Base-by-base conservation (phyloP, 2,113 vertebrate species). In the Thymallus thymallus region DNA sequence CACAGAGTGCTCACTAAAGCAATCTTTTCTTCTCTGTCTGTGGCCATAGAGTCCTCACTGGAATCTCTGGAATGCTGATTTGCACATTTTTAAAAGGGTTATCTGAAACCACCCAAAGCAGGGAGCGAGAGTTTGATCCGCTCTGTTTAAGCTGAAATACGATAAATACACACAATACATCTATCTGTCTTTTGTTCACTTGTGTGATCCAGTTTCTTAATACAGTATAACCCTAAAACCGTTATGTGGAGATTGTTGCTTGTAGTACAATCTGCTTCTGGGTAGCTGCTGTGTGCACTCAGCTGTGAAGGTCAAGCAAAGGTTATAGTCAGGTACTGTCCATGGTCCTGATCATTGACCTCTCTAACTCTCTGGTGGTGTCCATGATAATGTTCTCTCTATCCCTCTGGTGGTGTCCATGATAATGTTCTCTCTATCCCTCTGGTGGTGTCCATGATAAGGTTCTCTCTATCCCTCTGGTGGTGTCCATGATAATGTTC, bases 61-160 rank as follows among this genome's bases (percentile, higher is more conserved):
- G 16, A 51, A 60, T 60, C 56, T n/a, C 24, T 29, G 24, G 13
- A 65, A 65, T 20, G 63, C 63, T 65, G 63, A 65, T 65, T 65
- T 65, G 63, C 63, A 65, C 63, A 32, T 65, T 65, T 29, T 65
- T 2, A 65, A 32, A 32, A 20, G 10, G 63, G 63, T 65, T 32
- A 65, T 32, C 1, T 65, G 63, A 65, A 32, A 65, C 63, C 63
- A 18, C 29, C 14, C 13, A 24, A 14, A 5, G 63, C 29, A 35
- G 29, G 63, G 23, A 12, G 29, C 18, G 29, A 32, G 16, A 35
- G 26, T 64, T 64, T 30, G 4, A 16, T 16, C 9, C 0, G 3
- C 16, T 64, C 24, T 30, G 10, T 65, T 26, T 18, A 4, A 26
- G 24, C 24, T 64, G 62, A 9, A 24, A 65, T 30, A 18, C 13